Evolutionary conservation across 1,140 invertebrate genomes (phyloP).

Genomic region (Reticulitermes speratus): DNA sequence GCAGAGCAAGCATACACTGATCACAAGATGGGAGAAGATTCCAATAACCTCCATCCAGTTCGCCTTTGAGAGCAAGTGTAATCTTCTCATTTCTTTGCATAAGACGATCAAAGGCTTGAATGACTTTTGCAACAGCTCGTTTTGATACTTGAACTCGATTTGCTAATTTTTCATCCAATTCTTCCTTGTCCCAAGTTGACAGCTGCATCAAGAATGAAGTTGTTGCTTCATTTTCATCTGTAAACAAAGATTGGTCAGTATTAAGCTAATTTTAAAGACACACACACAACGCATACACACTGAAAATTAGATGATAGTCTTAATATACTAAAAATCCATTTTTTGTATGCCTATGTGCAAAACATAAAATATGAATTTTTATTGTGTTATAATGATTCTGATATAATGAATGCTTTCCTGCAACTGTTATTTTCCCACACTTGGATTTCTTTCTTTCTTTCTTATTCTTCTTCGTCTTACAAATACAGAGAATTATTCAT

Average conservation of each 20-base stretch:
- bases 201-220: conserved; percentile 94
- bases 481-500: too few species aligned
- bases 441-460: too few species aligned
- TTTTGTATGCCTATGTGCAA: too few species aligned
- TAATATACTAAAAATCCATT: too few species aligned
- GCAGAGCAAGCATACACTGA: conserved; percentile 32
- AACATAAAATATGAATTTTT: too few species aligned
- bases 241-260: conserved; percentile 40
- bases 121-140: conserved; percentile 91
- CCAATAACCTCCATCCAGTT: conserved; percentile 62
- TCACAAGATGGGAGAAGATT: conserved; percentile 35
- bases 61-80: conserved; percentile 81
- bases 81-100: conserved; percentile 93
- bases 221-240: conserved; percentile 95
- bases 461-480: too few species aligned
- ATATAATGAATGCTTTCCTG: too few species aligned
- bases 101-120: conserved; percentile 93
- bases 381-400: too few species aligned
- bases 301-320: too few species aligned
- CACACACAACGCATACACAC: too few species aligned
- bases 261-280: too few species aligned
- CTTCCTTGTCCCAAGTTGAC: conserved; percentile 98
- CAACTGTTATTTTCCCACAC: too few species aligned
- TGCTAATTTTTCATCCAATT: conserved; percentile 92
- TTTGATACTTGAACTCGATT: conserved; percentile 92